Evolutionary conservation across 2,797 vertebrate genomes (phyloP).

Genomic region (Manis javanica): DNA sequence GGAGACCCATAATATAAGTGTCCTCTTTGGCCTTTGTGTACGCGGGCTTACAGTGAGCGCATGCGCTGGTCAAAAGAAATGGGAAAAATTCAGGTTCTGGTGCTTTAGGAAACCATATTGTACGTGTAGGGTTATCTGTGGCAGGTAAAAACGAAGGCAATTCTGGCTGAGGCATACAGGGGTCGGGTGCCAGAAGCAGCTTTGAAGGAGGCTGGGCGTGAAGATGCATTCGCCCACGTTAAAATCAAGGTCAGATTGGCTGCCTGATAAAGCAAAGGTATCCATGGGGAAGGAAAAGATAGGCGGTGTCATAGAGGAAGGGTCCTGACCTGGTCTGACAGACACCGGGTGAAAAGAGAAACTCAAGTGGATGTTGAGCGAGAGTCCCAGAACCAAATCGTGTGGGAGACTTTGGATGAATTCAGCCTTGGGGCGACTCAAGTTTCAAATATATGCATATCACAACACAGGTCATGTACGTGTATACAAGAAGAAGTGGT

Average conservation of each 20-base stretch:
- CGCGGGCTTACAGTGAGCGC: fast-evolving
- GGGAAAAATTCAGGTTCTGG: neutral
- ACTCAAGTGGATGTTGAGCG: neutral
- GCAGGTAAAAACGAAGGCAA: neutral
- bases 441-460: neutral
- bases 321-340: neutral
- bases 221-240: neutral
- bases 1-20: neutral
- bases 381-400: neutral
- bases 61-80: neutral
- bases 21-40: neutral
- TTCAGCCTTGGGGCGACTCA: neutral
- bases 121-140: neutral
- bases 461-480: neutral
- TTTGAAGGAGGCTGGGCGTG: neutral
- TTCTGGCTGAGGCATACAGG: neutral
- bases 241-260: neutral
- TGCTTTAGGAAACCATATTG: neutral
- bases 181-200: neutral
- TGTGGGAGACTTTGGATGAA: neutral
- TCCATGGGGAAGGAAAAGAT: neutral
- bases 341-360: neutral
- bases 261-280: neutral
- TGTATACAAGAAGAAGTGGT: neutral
- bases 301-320: neutral